These are phyloP conservation scores for Callipepla californica DNA, from an alignment of 2,113 vertebrate genomes.

Conservation along the genomic window DNA sequence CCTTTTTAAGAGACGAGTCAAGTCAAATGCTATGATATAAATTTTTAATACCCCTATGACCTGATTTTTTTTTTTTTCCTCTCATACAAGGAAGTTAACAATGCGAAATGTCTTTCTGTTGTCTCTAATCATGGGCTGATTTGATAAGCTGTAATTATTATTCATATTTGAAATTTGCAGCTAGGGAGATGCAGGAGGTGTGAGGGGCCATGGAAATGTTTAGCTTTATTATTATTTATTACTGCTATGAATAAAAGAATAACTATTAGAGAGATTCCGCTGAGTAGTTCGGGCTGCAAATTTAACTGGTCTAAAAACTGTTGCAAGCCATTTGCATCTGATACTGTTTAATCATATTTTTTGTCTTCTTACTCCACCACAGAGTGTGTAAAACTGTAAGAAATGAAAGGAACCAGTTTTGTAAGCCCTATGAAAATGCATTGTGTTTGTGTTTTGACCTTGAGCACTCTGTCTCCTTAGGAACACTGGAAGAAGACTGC, in stretches of 20 bases:
- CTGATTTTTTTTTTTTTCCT: conserved; percentile 34
- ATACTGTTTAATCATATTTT: neutral
- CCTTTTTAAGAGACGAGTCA: conserved; percentile 44
- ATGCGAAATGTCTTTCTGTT: conserved; percentile 38
- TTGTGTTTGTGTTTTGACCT: neutral
- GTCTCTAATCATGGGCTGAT: conserved; percentile 17
- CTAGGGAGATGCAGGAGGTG: conserved; percentile 21
- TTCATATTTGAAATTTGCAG: neutral
- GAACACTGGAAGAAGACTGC: neutral
- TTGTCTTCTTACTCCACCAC: neutral
- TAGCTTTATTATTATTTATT: conserved; percentile 21
- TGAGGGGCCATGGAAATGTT: conserved; percentile 9
- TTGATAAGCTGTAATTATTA: conserved; percentile 48
- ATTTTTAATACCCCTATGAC: conserved; percentile 25
- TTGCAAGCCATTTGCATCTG: neutral
- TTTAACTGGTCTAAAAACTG: conserved; percentile 29
- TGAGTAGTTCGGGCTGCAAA: neutral
- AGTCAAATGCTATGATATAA: conserved; percentile 46
- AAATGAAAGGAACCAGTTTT: neutral
- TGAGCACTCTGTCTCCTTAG: neutral
- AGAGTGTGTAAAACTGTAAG: neutral
- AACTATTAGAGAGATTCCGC: conserved; percentile 15
- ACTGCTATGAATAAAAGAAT: conserved; percentile 50
- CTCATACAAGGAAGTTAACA: conserved; percentile 39
- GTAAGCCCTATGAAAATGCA: neutral